Evolutionary conservation across 2,797 vertebrate genomes (phyloP).

Genomic region (Megalops cyprinoides): DNA sequence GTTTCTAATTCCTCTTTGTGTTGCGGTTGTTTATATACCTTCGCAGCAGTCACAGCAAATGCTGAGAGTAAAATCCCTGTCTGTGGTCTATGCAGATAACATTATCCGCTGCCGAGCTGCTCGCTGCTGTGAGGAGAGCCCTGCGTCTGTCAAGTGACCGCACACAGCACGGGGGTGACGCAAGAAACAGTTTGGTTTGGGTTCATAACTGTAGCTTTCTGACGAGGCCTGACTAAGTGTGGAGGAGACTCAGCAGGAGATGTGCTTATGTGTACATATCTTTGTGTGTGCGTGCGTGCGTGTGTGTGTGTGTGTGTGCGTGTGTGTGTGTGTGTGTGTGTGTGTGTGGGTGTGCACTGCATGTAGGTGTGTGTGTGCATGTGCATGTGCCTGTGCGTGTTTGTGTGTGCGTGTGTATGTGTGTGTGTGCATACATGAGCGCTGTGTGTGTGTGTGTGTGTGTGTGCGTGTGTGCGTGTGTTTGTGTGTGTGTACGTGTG

Average conservation of each 20-base stretch:
- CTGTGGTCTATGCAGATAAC: background rate
- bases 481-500: too few relatives aligned
- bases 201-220: background rate
- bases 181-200: background rate
- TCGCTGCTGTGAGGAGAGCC: background rate
- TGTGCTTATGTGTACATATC: conserved; percentile 24
- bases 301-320: background rate
- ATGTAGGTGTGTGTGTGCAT: too few relatives aligned
- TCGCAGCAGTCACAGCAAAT: background rate
- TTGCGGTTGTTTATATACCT: conserved; percentile 11
- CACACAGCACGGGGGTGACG: background rate
- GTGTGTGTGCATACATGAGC: too few relatives aligned
- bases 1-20: conserved; percentile 8
- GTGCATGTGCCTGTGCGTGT: too few relatives aligned
- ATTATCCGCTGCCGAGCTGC: background rate
- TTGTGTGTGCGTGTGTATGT: too few relatives aligned
- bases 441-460: too few relatives aligned
- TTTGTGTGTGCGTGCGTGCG: conserved; percentile 23
- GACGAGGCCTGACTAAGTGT: background rate
- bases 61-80: background rate
- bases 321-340: background rate
- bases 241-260: background rate
- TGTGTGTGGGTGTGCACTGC: background rate
- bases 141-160: background rate
- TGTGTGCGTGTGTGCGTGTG: too few relatives aligned